phyloP scores from a whole-genome alignment of 1,140 invertebrate species.

The Mamestra configurata region DNA sequence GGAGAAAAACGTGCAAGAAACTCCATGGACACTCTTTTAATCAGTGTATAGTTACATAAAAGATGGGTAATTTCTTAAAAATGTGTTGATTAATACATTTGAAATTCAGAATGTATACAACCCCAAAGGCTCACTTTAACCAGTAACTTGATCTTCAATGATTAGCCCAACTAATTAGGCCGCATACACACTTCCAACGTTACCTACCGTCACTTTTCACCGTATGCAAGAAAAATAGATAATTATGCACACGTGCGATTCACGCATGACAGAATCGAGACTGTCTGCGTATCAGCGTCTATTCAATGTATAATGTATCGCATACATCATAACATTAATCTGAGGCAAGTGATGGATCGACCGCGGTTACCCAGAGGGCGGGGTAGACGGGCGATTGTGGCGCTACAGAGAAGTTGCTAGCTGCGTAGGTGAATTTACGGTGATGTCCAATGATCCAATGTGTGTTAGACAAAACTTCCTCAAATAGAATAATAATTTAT shows the following conservation, averaged over 20 bases:
- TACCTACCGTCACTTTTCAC: neutral
- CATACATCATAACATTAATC: slow-evolving; percentile 78
- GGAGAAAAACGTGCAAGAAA: no score
- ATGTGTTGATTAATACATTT: no score
- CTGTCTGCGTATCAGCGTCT: slow-evolving; percentile 51
- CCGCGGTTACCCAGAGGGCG: slow-evolving; percentile 50
- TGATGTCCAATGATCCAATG: neutral
- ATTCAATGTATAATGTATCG: slow-evolving; percentile 61
- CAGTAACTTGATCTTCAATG: neutral
- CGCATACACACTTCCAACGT: neutral
- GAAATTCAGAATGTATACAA: no score
- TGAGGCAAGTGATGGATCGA: slow-evolving; percentile 76
- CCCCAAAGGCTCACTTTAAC: neutral
- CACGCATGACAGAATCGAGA: slow-evolving; percentile 41
- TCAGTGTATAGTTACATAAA: no score
- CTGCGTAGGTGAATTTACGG: neutral
- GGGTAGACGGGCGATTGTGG: slow-evolving; percentile 6
- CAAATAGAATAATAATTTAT: no score
- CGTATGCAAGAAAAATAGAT: slow-evolving; percentile 33
- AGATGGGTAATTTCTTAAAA: no score
- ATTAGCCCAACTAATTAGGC: slow-evolving; percentile 15
- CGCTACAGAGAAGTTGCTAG: neutral
- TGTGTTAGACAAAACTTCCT: no score
- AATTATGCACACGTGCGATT: slow-evolving; percentile 54
- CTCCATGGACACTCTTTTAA: no score